A percentile compares a stretch with the other conserved stretches of the same genome.
phyloP scores from a whole-genome alignment of 1,140 invertebrate species.

The Trichonephila inaurata region DNA sequence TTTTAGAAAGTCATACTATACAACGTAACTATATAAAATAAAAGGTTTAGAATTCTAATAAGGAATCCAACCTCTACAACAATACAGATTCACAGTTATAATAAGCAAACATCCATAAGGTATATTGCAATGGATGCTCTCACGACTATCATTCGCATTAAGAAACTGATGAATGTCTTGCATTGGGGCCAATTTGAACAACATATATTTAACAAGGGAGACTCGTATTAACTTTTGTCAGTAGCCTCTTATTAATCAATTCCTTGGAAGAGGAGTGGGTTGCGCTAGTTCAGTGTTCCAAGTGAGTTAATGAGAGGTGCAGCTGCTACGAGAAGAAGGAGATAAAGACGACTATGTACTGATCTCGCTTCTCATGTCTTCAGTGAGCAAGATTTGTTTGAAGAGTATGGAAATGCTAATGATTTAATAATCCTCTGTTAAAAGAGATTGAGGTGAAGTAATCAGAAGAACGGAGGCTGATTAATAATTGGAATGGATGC shows the following conservation, averaged over 20 bases:
- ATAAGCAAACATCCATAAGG: no score
- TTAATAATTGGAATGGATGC: no score
- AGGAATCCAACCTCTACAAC: no score
- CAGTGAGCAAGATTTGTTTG: background rate
- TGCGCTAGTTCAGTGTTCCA: background rate
- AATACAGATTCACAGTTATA: no score
- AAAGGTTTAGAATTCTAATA: no score
- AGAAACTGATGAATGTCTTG: background rate
- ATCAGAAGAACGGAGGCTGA: no score
- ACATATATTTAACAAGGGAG: background rate
- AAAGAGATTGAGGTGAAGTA: no score
- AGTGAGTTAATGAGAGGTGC: background rate
- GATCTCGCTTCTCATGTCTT: background rate
- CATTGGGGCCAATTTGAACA: background rate
- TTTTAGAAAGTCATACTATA: no score
- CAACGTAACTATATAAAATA: no score
- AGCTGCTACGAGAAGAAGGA: constrained; percentile 4
- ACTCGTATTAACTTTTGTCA: background rate
- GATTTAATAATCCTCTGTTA: background rate
- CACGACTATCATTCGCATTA: background rate
- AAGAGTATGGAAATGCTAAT: background rate
- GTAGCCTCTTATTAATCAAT: background rate
- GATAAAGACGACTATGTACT: background rate
- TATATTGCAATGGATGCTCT: background rate
- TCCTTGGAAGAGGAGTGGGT: background rate